phyloP scores from a whole-genome alignment of 2,888 invertebrate genomes.

The Cephonodes hylas region DNA sequence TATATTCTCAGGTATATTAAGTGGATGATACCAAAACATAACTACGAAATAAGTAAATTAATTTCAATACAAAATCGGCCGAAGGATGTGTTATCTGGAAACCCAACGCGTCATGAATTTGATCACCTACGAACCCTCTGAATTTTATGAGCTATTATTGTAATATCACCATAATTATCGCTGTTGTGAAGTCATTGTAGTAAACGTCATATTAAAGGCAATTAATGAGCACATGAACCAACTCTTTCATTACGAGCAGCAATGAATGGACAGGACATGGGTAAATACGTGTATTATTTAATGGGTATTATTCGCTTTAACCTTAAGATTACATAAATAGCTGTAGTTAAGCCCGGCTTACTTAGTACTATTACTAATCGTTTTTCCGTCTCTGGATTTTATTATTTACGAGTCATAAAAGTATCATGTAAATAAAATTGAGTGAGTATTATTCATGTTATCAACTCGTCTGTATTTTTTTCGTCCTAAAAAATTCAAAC shows the following conservation, averaged over 20 bases:
- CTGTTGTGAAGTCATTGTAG: background rate
- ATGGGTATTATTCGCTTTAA: background rate
- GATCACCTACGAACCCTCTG: background rate
- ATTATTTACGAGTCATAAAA: too few species aligned
- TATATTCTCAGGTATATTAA: too few species aligned
- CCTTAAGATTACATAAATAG: background rate
- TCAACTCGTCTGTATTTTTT: too few species aligned
- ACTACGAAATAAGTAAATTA: too few species aligned
- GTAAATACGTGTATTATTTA: constrained; percentile 44
- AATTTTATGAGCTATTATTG: background rate
- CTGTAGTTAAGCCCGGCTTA: background rate
- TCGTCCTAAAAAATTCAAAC: too few species aligned
- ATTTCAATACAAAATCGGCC: too few species aligned
- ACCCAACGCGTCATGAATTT: too few species aligned
- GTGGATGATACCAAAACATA: too few species aligned
- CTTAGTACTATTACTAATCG: background rate
- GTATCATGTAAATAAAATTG: too few species aligned
- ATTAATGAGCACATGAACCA: constrained; percentile 12
- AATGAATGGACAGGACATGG: constrained; percentile 50
- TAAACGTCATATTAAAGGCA: background rate
- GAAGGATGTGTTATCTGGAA: too few species aligned
- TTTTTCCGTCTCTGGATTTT: background rate
- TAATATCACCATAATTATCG: background rate
- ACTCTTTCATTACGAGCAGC: constrained; percentile 26
- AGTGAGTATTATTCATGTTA: too few species aligned